Evolutionary conservation across 2,888 invertebrate species (phyloP).

Genomic region (Liposcelis brunnea): DNA sequence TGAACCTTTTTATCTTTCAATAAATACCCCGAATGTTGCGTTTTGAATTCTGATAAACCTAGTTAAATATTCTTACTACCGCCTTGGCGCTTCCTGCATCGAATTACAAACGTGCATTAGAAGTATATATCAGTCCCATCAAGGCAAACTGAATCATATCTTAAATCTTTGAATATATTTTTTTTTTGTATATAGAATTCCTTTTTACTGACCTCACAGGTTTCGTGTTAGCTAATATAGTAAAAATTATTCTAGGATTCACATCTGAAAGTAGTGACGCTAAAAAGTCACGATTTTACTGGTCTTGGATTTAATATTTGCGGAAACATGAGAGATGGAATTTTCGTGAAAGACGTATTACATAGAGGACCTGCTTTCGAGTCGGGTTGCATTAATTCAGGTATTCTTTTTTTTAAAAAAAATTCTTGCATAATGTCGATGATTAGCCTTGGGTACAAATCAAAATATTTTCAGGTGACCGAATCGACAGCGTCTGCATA

Average conservation of each 20-base stretch:
- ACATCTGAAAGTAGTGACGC: constrained; percentile 44
- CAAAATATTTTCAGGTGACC: constrained; percentile 47
- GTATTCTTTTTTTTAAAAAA: constrained; percentile 29
- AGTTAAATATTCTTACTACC: too few species aligned
- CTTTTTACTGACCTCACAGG: constrained; percentile 13
- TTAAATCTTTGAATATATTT: constrained; percentile 10
- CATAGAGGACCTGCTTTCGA: constrained; percentile 78
- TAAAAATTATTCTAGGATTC: constrained; percentile 38
- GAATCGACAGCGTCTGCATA: constrained; percentile 71
- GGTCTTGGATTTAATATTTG: constrained; percentile 74
- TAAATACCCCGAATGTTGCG: constrained; percentile 6
- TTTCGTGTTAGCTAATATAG: too few species aligned
- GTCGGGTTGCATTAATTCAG: constrained; percentile 61
- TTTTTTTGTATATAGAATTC: too few species aligned
- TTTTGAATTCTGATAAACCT: constrained; percentile 6
- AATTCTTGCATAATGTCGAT: neutral
- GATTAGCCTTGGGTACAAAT: neutral
- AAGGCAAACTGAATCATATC: constrained; percentile 7
- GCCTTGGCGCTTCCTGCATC: too few species aligned
- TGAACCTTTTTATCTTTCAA: constrained; percentile 8
- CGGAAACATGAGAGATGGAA: constrained; percentile 83
- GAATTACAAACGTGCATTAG: too few species aligned
- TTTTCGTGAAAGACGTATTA: constrained; percentile 70
- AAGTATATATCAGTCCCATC: too few species aligned
- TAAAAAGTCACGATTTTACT: constrained; percentile 74